Base-by-base conservation (phyloP, 1,140 invertebrate genomes). In the Sminthurides bifidus region DNA sequence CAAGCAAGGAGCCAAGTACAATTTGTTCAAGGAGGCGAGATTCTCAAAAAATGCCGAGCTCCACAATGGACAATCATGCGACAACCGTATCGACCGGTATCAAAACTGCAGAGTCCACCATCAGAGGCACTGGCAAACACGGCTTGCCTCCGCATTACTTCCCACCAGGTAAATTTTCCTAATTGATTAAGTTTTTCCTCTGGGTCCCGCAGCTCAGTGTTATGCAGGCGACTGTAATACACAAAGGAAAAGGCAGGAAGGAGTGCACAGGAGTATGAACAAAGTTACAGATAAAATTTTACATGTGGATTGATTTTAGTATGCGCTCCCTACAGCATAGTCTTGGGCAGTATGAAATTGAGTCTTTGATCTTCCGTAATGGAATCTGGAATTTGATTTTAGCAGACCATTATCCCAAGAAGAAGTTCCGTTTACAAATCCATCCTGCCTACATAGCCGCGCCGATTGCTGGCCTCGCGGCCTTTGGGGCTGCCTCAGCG, bases 381-480 rank as follows among this genome's bases (percentile, higher is more conserved):
- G n/a, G n/a, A n/a, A n/a, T n/a, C n/a, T n/a, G n/a, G n/a, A n/a
- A 6, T 52, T 38, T 52, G 17, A 31, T 38, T 35, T 51, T 48
- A 33, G 15, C 19, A 55, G 53, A 55, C 26, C 37, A 55, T 30
- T 46, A 55, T 12, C 46, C 46, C 6, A 45, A 45, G 30, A 60
- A 56, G 46, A 45, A 53, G 5, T 49, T 55, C 26, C 45, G 58
- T 5, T 30, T 60, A 15, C 14, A 54, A 35, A 48, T 60, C n/a
- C 58, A 60, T 30, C 58, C 58, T 8, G 58, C 52, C 5, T 40
- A 56, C 21, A 60, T 60, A 23, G 58, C 58, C 6, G 58, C 58
- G 8, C 58, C 58, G 24, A 15, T 60, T 1, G 58, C 58, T 1
- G 58, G 58, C 6, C 33, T 55, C n/a, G 58, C 58, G 6, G 58